phyloP scores from a whole-genome alignment of 2,888 invertebrate species.

The Zonitis immaculata region DNA sequence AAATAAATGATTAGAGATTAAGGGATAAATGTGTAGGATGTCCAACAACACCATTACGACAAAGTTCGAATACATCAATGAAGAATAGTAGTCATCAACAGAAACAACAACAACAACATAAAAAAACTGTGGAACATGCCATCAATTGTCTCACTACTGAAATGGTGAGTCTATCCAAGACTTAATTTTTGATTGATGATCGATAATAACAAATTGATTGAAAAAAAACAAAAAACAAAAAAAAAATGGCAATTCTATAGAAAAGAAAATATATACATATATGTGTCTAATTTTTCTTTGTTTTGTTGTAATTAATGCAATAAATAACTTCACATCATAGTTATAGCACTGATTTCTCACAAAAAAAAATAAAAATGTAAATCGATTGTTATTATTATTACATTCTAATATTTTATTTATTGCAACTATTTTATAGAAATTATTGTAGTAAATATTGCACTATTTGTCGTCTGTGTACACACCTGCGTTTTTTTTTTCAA shows the following conservation, averaged over 20 bases:
- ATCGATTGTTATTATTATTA: conserved; percentile 48
- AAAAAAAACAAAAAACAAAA: too few species aligned
- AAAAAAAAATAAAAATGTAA: too few species aligned
- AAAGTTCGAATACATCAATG: conserved; percentile 50
- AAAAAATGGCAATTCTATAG: too few species aligned
- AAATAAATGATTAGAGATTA: conserved; percentile 33
- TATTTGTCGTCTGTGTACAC: conserved; percentile 40
- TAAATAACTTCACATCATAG: too few species aligned
- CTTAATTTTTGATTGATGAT: conserved; percentile 15
- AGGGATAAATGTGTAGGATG: conserved; percentile 51
- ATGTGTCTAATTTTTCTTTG: conserved; percentile 3
- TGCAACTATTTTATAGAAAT: conserved; percentile 6
- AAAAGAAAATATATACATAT: too few species aligned
- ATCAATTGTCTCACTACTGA: conserved; percentile 78
- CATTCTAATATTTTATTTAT: conserved; percentile 27
- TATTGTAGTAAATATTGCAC: conserved; percentile 1
- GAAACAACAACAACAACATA: conserved; percentile 39
- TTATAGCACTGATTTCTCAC: conserved; percentile 26
- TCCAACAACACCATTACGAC: conserved; percentile 57
- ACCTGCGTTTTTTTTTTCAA: too few species aligned
- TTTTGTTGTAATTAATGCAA: too few species aligned
- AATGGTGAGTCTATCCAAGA: conserved; percentile 68
- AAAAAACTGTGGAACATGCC: conserved; percentile 64
- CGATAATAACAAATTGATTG: too few species aligned
- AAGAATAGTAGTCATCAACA: conserved; percentile 24